Evolutionary conservation across 2,797 vertebrate species (phyloP).

Genomic region (Triplophysa bombifrons): DNA sequence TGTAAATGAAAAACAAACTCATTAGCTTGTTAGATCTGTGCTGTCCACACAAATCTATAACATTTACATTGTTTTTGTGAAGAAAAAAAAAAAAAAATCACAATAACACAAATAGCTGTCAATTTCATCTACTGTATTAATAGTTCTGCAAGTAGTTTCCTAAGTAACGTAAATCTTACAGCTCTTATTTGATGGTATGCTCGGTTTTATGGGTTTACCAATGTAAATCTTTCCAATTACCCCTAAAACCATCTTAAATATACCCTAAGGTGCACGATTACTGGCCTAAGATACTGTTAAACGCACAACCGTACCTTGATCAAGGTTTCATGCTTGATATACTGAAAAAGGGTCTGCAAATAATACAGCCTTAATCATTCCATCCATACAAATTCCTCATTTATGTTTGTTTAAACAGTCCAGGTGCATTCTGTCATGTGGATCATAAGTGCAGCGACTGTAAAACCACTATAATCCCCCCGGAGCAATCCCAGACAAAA

Average conservation of each 20-base stretch:
- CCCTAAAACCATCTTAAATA: neutral
- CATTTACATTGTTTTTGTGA: neutral
- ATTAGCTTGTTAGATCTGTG: neutral
- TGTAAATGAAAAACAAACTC: neutral
- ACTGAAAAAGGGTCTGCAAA: neutral
- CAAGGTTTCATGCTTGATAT: neutral
- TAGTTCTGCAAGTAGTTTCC: neutral
- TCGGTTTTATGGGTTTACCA: neutral
- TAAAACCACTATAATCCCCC: conserved; percentile 44
- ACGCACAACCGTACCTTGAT: neutral
- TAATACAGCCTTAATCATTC: conserved; percentile 42
- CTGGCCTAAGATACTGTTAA: neutral
- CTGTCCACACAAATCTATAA: neutral
- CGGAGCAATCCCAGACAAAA: conserved; percentile 52
- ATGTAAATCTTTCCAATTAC: neutral
- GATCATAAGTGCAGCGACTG: conserved; percentile 34
- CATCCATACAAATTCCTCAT: conserved; percentile 38
- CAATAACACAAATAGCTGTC: neutral
- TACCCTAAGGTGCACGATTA: neutral
- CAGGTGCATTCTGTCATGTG: conserved; percentile 43
- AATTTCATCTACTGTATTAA: neutral
- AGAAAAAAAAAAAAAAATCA: neutral
- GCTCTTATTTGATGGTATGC: neutral
- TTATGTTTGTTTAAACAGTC: conserved; percentile 51
- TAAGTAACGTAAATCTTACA: neutral